A percentile compares a stretch with the other conserved stretches of the same genome.
phyloP scores from a whole-genome alignment of 1,140 invertebrate genomes.

The Solenopsis fugax region DNA sequence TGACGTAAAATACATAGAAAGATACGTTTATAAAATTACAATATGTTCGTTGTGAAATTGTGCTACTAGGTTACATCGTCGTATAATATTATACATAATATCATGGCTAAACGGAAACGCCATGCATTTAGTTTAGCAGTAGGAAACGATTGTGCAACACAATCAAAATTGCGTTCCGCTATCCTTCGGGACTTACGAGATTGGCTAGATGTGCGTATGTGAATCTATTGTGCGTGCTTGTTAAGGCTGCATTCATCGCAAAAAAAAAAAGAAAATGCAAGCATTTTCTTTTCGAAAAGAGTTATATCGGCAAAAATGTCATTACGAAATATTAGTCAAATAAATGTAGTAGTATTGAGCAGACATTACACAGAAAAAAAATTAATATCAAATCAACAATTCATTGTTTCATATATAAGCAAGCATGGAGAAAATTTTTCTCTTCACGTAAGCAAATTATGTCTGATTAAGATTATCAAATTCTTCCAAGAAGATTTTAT shows the following conservation, averaged over 20 bases:
- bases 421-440: no score
- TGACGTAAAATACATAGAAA: slow-evolving; percentile 28
- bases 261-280: not conserved
- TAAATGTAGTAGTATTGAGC: not conserved
- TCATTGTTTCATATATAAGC: no score
- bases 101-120: not conserved
- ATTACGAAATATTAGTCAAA: not conserved
- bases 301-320: not conserved
- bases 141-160: slow-evolving; percentile 1
- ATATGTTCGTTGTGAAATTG: not conserved
- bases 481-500: no score
- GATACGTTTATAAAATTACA: slow-evolving; percentile 62
- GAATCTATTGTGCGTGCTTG: slow-evolving; percentile 8
- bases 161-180: slow-evolving; percentile 23
- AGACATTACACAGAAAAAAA: no score
- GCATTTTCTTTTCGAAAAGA: slow-evolving; percentile 4
- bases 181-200: slow-evolving; percentile 40
- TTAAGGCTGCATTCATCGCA: slow-evolving; percentile 9
- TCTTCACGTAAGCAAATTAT: no score
- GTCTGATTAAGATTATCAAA: no score
- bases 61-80: not conserved
- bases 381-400: no score
- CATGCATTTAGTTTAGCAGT: not conserved
- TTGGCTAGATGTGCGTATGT: slow-evolving; percentile 25
- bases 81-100: slow-evolving; percentile 9